Evolutionary conservation across 1,140 invertebrate genomes (phyloP), one percentile per base, ranked within the genome.

Genomic region (Yoshiicerus persimilis): DNA sequence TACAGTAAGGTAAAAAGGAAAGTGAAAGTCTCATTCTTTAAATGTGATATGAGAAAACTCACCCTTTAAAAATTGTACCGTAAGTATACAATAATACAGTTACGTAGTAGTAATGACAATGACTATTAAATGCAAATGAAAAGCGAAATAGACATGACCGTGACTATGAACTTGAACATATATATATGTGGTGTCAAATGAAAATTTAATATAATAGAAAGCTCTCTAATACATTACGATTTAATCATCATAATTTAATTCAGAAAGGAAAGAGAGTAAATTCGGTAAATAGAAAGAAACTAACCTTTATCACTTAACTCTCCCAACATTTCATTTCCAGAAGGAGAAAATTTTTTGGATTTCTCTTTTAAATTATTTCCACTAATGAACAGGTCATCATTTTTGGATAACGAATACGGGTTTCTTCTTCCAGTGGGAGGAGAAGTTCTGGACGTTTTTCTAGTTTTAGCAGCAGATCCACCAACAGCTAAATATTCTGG

Each of bases 301-400:
- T 36, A 6, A 84, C 83, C 83, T 75, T 97, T 96, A 92, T 97
- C 96, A 1, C 88, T 91, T 11, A 91, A 34, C 5, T 90, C 89
- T 1, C 62, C 83, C 4, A 96, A 95, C 90, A 97, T 95, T 16
- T 96, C 96, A 89, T 95, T 96, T 8, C 96, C 92, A 91, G 95
- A 93, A 86, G 94, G 94, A 93, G 94, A 94, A 90, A 92, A 93
- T 87, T 95, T 94, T 91, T 95, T 94, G 8, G 94, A 94, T 84
- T 84, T 56, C 47, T 84, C 83, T 1, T 47, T 38, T 13, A 84
- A 27, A 84, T 41, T 47, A 25, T 56, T 27, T 95, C 93, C 89
- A 93, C 94, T 91, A 96, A 96, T 32, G 20, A 96, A 92, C 30
- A 96, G 92, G 92, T 97, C 96, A 92, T 97, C 96, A 20, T 93